Evolutionary conservation across 30 jellyfish, hydroid and myxozoan genomes (phyloP).

Genomic region (Aurelia sp.): DNA sequence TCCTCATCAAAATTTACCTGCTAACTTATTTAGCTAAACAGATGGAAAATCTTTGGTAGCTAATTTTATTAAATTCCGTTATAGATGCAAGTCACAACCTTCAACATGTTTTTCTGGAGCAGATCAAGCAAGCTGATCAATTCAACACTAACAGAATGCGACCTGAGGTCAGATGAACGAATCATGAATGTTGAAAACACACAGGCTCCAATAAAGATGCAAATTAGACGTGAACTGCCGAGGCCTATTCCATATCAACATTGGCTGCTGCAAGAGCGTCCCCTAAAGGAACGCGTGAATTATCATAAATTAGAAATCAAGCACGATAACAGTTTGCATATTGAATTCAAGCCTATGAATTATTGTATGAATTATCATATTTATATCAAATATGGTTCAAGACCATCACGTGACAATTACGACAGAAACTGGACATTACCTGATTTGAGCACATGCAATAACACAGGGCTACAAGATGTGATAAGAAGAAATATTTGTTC

Average conservation of each 20-base stretch:
- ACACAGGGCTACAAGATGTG: slow-evolving; percentile 13
- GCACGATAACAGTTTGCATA: slow-evolving; percentile 40
- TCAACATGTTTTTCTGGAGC: slow-evolving; percentile 56
- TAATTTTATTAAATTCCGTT: neutral
- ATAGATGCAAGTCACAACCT: slow-evolving; percentile 52
- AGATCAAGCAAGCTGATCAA: slow-evolving; percentile 42
- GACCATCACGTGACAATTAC: slow-evolving; percentile 64
- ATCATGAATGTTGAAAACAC: slow-evolving; percentile 38
- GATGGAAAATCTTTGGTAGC: too few species aligned
- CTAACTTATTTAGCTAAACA: too few species aligned
- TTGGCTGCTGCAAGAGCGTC: slow-evolving; percentile 38
- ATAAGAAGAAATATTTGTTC: slow-evolving; percentile 46
- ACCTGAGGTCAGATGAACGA: slow-evolving; percentile 30
- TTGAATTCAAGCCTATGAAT: slow-evolving; percentile 57
- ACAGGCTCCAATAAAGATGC: slow-evolving; percentile 36
- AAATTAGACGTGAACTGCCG: slow-evolving; percentile 14
- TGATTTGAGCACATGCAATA: slow-evolving; percentile 46
- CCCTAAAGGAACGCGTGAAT: slow-evolving; percentile 36
- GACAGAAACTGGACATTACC: slow-evolving; percentile 62
- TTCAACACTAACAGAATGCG: slow-evolving; percentile 45
- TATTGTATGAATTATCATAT: slow-evolving; percentile 42
- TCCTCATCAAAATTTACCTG: too few species aligned
- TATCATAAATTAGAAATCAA: slow-evolving; percentile 17
- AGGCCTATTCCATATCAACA: slow-evolving; percentile 48
- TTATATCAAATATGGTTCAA: slow-evolving; percentile 15